phyloP scores from a whole-genome alignment of 2,888 invertebrate species.

The Trichopoda pennipes region DNA sequence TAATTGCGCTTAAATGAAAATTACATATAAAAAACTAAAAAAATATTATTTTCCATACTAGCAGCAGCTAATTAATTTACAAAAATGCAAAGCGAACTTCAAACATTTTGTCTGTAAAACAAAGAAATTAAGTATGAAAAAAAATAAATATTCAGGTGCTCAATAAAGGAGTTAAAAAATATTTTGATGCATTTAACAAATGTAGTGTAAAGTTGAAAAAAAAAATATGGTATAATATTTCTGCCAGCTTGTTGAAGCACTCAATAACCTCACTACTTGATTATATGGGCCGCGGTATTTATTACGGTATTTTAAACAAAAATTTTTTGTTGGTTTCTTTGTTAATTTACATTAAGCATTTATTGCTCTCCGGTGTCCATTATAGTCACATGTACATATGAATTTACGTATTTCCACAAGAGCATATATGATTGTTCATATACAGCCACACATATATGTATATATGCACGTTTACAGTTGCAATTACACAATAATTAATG shows the following conservation, averaged over 20 bases:
- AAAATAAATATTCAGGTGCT: no score
- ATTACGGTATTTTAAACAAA: conserved; percentile 42
- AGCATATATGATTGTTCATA: neutral
- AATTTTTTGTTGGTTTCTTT: conserved; percentile 11
- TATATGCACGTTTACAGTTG: neutral
- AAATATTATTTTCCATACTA: no score
- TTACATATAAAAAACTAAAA: no score
- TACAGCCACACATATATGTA: neutral
- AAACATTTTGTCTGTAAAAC: no score
- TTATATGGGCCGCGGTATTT: conserved; percentile 23
- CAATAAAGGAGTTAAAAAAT: no score
- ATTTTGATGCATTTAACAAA: no score
- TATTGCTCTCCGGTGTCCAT: conserved; percentile 59
- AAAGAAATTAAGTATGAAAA: no score
- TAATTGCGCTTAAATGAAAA: no score
- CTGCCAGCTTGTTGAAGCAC: neutral
- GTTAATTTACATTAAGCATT: conserved; percentile 57
- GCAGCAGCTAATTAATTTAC: no score
- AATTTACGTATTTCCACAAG: neutral
- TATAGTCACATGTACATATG: conserved; percentile 9
- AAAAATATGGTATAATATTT: no score
- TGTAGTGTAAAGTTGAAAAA: no score
- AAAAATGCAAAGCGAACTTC: no score
- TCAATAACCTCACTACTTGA: neutral
- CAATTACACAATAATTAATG: conserved; percentile 62